phyloP scores from a whole-genome alignment of 2,888 invertebrate species.

The Perizoma affinitatum region DNA sequence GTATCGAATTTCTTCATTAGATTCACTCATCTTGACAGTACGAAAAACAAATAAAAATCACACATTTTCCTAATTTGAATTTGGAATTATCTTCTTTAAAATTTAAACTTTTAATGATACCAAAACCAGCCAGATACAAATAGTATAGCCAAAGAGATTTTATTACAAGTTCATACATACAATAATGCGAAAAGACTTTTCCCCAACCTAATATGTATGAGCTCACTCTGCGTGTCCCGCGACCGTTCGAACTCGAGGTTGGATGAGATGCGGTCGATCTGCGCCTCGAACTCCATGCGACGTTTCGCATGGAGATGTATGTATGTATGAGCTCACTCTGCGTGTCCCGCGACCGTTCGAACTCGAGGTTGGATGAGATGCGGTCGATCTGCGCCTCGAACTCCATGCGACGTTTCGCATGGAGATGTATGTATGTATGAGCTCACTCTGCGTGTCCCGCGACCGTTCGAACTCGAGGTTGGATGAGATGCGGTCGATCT shows the following conservation, averaged over 20 bases:
- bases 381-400: conserved; percentile 98
- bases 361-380: conserved; percentile 97
- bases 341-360: conserved; percentile 96
- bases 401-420: conserved; percentile 95
- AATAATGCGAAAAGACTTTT: no score
- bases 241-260: conserved; percentile 98
- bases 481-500: conserved; percentile 96
- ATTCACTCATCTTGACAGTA: no score
- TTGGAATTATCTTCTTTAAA: no score
- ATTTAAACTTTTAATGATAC: no score
- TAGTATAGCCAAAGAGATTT: no score
- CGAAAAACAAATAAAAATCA: no score
- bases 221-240: conserved; percentile 96
- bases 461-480: conserved; percentile 98
- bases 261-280: conserved; percentile 96
- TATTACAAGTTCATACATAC: no score
- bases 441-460: conserved; percentile 89
- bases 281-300: conserved; percentile 97
- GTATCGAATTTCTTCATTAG: no score
- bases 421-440: no score
- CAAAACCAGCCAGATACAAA: no score
- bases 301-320: conserved; percentile 86
- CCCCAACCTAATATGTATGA: no score
- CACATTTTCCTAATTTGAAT: no score
- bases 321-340: conserved; percentile 85